Evolutionary conservation across 1,140 invertebrate species (phyloP).

Genomic region (Trichoplusia ni): DNA sequence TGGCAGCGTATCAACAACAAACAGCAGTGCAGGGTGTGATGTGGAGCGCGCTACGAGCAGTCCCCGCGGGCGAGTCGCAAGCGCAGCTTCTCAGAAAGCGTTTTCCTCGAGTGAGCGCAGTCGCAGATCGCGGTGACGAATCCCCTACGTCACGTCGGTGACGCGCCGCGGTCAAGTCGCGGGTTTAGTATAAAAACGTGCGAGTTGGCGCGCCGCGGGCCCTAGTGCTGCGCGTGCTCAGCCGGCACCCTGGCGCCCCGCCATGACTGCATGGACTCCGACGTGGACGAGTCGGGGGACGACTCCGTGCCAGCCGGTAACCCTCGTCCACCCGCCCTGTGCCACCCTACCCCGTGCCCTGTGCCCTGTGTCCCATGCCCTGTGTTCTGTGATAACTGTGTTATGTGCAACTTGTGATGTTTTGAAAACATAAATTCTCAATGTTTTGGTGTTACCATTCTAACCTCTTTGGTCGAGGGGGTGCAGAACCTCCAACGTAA

Average conservation of each 20-base stretch:
- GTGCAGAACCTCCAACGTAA: too few species aligned
- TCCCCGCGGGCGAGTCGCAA: slow-evolving; percentile 21
- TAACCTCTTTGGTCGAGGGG: too few species aligned
- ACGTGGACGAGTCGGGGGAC: slow-evolving; percentile 56
- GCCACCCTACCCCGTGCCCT: background rate
- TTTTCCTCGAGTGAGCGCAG: slow-evolving; percentile 71
- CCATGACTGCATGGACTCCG: slow-evolving; percentile 69
- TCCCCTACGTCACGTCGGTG: slow-evolving; percentile 61
- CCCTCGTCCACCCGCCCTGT: background rate
- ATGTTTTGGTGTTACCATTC: too few species aligned
- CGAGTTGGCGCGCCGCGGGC: slow-evolving; percentile 47
- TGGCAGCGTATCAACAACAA: background rate
- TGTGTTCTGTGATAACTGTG: background rate
- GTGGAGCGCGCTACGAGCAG: background rate
- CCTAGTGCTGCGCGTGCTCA: slow-evolving; percentile 48
- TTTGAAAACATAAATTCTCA: too few species aligned
- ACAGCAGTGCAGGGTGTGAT: background rate
- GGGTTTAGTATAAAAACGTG: slow-evolving; percentile 57
- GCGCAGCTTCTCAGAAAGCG: slow-evolving; percentile 72
- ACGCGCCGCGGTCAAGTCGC: slow-evolving; percentile 54
- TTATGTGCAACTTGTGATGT: too few species aligned
- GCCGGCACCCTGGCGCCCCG: slow-evolving; percentile 60
- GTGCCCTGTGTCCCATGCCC: slow-evolving; percentile 13
- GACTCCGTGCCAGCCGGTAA: slow-evolving; percentile 70
- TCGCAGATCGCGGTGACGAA: slow-evolving; percentile 50